These are phyloP conservation scores for Arothron firmamentum DNA, from an alignment of 2,113 vertebrate genomes.

Conservation along the genomic window DNA sequence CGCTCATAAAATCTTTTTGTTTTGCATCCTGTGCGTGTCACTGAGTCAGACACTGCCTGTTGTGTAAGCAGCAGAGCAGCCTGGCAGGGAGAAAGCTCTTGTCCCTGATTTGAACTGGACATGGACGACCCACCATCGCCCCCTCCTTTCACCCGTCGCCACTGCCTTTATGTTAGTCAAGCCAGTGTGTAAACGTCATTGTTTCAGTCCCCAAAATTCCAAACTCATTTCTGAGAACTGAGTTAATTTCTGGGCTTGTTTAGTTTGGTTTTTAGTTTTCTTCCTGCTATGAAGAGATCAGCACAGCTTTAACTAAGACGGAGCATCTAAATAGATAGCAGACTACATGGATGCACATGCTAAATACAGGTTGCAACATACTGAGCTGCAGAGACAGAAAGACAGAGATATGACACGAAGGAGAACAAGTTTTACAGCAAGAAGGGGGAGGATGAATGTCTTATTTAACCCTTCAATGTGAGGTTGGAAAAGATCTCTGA, in stretches of 20 bases:
- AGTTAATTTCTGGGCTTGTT: conserved; percentile 28
- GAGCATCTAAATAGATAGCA: neutral
- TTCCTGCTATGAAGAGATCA: neutral
- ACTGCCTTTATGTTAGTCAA: conserved; percentile 26
- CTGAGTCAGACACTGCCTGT: conserved; percentile 19
- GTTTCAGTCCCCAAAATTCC: conserved; percentile 48
- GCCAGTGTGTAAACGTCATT: conserved; percentile 51
- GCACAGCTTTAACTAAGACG: neutral
- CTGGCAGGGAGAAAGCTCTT: conserved; percentile 32
- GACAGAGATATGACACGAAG: conserved; percentile 64
- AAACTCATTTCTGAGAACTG: conserved; percentile 47
- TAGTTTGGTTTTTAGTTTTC: conserved; percentile 15
- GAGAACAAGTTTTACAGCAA: conserved; percentile 77
- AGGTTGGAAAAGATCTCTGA: conserved; percentile 39
- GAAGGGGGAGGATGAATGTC: conserved; percentile 65
- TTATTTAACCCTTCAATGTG: conserved; percentile 66
- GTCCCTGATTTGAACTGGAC: conserved; percentile 48
- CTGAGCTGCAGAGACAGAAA: conserved; percentile 34
- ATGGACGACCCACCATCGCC: conserved; percentile 25
- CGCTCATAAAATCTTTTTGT: conserved; percentile 25
- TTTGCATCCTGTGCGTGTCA: conserved; percentile 4
- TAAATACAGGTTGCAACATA: conserved; percentile 55
- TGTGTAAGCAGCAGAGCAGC: conserved; percentile 19
- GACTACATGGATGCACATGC: conserved; percentile 40
- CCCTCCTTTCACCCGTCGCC: no score